Evolutionary conservation across 2,113 vertebrate species (phyloP), one percentile per base, ranked within the genome.

Genomic region (western clawed frog (Xenopus tropicalis)): DNA sequence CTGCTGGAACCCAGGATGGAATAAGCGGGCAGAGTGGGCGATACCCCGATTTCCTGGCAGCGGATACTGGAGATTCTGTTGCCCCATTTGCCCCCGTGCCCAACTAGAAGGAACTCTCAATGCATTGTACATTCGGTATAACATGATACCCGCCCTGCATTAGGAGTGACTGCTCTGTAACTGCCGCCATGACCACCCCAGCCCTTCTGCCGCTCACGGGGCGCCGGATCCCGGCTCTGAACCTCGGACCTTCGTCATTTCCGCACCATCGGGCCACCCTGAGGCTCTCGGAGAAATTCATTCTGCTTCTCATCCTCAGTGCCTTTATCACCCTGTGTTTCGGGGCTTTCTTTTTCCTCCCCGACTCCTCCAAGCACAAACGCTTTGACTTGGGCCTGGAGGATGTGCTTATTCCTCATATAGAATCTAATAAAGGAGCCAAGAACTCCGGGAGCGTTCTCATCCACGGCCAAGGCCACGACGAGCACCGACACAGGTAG

Each of bases 251-350:
- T 21, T 91, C 95, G 37, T 90, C 95, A 25, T 96, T 98, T 83
- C 92, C 95, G 0, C 96, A 99, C 80, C 97, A 98, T 88, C 85
- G 96, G 77, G 96, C 97, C 20, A 99, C 97, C 52, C 80, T 98
- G 89, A 88, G 97, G 88, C 95, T 99, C 52, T 98, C 97, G 0
- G 96, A 99, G 86, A 99, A 99, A 91, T 99, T 99, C 74, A 98
- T 99, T 85, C 93, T 99, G 78, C 96, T 99, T 81, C 97, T 99
- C 66, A 98, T 98, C 63, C 95, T 99, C 81, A 98, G 97, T 96
- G 97, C 97, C 97, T 99, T 99, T 91, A 94, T 99, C 91, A 99
- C 97, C 59, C 87, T 99, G 78, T 99, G 96, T 80, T 98, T 99
- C 78, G 97, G 97, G 82, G 97, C 97, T 69, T 98, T 98, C 86